A percentile compares a stretch with the other conserved stretches of the same genome.
Evolutionary conservation across 2,797 vertebrate genomes (phyloP).

Genomic region (Austrolebias charrua): DNA sequence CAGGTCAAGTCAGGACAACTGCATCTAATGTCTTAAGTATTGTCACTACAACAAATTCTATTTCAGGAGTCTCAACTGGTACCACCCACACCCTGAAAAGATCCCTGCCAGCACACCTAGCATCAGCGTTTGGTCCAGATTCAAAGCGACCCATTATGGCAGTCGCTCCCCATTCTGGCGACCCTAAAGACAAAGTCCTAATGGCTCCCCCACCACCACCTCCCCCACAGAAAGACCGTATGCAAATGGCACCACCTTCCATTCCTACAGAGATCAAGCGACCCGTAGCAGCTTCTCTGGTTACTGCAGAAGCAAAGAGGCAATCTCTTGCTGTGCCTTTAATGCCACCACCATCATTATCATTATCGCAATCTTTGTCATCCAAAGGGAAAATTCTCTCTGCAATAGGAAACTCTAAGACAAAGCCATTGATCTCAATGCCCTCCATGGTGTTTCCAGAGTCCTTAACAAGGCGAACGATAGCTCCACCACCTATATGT

Average conservation of each 20-base stretch:
- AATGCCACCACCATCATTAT: constrained; percentile 51
- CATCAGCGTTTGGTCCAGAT: constrained; percentile 76
- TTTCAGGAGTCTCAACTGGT: neutral
- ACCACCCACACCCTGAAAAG: constrained; percentile 79
- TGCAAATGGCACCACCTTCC: constrained; percentile 66
- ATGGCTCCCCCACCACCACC: constrained; percentile 77
- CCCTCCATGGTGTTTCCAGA: constrained; percentile 70
- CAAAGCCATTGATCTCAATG: constrained; percentile 61
- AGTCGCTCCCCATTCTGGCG: constrained; percentile 65
- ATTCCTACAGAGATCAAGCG: constrained; percentile 69
- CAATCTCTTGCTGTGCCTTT: constrained; percentile 63
- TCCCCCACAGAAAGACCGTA: constrained; percentile 69
- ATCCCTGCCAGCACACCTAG: constrained; percentile 66
- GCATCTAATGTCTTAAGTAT: constrained; percentile 77
- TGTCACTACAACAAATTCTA: constrained; percentile 54
- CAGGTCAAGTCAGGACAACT: constrained; percentile 78
- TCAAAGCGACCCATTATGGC: constrained; percentile 84
- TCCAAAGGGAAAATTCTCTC: constrained; percentile 68
- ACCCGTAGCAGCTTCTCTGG: constrained; percentile 60
- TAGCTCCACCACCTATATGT: constrained; percentile 61
- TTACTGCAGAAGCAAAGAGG: constrained; percentile 64
- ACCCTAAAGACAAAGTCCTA: constrained; percentile 68
- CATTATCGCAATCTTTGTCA: constrained; percentile 40
- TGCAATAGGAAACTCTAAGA: constrained; percentile 54
- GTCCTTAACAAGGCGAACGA: constrained; percentile 59